Evolutionary conservation across 2,797 vertebrate species (phyloP), one percentile per base, ranked within the genome.

Genomic region (Okamejei kenojei): DNA sequence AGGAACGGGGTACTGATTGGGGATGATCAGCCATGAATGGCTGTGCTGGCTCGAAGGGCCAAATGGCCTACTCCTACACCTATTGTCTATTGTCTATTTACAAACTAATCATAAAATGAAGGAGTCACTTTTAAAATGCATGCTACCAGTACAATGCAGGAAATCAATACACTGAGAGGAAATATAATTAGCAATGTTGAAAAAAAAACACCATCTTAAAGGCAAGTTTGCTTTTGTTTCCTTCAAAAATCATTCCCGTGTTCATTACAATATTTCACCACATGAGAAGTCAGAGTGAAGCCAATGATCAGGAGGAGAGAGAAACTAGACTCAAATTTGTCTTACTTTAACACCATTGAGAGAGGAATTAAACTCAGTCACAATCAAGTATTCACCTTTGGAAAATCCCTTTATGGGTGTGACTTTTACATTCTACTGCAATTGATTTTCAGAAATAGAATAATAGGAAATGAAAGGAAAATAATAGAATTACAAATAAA

Each of bases 271-370:
- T 82, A 81, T 10, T 61, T 7, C 7, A 19, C 65, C 65, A 0
- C 29, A 86, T 65, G 45, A 86, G 82, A 86, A 86, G 29, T 32
- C 82, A 86, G 26, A 23, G 17, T 86, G 82, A 32, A 86, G 82
- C 11, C 82, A 65, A 86, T 1, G 26, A 13, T 86, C 1, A 86
- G 26, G 15, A 86, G 82, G 29, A 86, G 63, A 29, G 63, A 65
- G 13, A n/a, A 63, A 63, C 13, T 58, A 29, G 26, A 65, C 13
- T 63, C 58, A n/a, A 63, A 15, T 86, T 21, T 19, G 29, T 65
- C 21, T 81, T 15, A 63, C 26, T n/a, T 8, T 58, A 86, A 86
- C 10, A 21, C 35, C 35, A 61, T 45, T 45, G 4, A 86, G 58
- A 86, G 82, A 86, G 58, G 26, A n/a, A 63, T 63, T 9, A 29